Evolutionary conservation across 2,888 invertebrate genomes (phyloP), one percentile per base, ranked within the genome.

Genomic region (Taphrorychus bicolor): DNA sequence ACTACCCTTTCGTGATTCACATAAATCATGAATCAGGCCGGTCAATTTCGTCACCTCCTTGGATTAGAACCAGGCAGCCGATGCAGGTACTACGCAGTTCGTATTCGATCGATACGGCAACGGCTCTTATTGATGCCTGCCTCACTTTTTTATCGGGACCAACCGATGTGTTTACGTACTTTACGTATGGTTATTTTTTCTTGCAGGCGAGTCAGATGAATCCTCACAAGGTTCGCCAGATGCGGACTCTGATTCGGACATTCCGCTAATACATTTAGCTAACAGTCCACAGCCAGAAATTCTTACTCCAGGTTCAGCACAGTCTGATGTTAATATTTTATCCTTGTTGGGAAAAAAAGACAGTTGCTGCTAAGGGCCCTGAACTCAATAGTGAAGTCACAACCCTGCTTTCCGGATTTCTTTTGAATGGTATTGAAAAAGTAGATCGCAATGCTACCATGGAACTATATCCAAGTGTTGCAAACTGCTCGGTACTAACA

Each of bases 401-500:
- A 17, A 19, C 52, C 7, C 52, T 51, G 16, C 17, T 51, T 7
- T 51, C 21, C 5, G 52, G 17, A 18, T 68, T 63, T 40, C 45
- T 58, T 22, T 59, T 42, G 32, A 59, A 68, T 41, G 63, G 59
- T 24, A 41, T 64, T 24, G 59, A 48, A 24, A 64, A 68, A 59
- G 68, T 63, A 17, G 41, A 48, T 40, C 62, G 62, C n/a, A 58
- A 52, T 42, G 19, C 42, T 23, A 58, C 32, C 16, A 40, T 64
- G 49, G 67, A 67, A 40, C 23, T 41, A 23, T 68, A 64, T 19
- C 62, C 62, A 5, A 11, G 21, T 48, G 3, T 64, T 18, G 53
- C 59, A 40, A 67, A 67, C 48, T 67, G 63, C 40, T 40, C 58
- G 45, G 67, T 63, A 0, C 58, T 63, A 9, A 58, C 58, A 40